Evolutionary conservation across 1,140 invertebrate genomes (phyloP).

Genomic region (Adelges cooleyi): DNA sequence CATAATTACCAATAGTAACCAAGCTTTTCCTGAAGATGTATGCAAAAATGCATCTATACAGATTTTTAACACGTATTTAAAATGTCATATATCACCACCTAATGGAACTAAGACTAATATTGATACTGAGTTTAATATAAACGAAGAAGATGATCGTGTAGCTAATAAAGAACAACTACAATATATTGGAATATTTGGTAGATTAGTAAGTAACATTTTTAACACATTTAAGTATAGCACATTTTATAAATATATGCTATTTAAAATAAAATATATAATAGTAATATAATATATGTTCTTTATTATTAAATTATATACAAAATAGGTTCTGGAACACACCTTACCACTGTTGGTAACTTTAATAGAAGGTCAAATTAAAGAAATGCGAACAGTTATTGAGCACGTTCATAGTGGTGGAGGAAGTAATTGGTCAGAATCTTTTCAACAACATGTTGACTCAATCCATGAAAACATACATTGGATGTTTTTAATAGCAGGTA

Average conservation of each 20-base stretch:
- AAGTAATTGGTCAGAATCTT: neutral
- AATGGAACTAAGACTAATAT: conserved; percentile 54
- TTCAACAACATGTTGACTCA: conserved; percentile 40
- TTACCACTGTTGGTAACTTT: conserved; percentile 48
- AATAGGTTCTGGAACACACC: conserved; percentile 43
- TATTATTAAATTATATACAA: neutral
- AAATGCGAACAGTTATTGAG: conserved; percentile 42
- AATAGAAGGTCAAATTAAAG: conserved; percentile 49
- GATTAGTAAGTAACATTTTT: conserved; percentile 35
- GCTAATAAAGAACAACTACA: conserved; percentile 58
- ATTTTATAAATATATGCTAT: too few species aligned
- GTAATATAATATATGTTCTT: neutral
- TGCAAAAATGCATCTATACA: conserved; percentile 42
- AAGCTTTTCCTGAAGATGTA: conserved; percentile 45
- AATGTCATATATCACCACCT: conserved; percentile 66
- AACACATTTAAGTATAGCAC: too few species aligned
- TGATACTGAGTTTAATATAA: conserved; percentile 51
- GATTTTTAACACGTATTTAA: conserved; percentile 72
- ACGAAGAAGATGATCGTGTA: conserved; percentile 56
- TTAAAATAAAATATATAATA: too few species aligned
- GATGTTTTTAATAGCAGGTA: conserved; percentile 66
- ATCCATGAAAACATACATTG: conserved; percentile 82
- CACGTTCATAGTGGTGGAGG: conserved; percentile 32
- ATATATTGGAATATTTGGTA: conserved; percentile 47
- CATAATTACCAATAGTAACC: conserved; percentile 45